phyloP scores from a whole-genome alignment of 1,140 invertebrate genomes.

The Drosophila simulans region DNA sequence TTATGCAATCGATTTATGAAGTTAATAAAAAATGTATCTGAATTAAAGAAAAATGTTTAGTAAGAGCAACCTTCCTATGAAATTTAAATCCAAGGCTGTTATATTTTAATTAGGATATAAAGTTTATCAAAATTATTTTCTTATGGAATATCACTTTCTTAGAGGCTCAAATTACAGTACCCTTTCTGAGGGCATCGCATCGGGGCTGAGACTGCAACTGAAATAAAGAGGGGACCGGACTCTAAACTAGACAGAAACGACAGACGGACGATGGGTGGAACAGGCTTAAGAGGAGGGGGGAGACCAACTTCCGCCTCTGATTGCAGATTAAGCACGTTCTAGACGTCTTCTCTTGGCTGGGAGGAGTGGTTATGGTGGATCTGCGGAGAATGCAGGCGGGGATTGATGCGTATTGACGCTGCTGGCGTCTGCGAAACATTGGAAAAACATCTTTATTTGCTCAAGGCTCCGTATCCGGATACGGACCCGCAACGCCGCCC shows the following conservation, averaged over 20 bases:
- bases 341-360: slow-evolving; percentile 42
- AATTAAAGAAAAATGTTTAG: too few species aligned
- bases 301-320: slow-evolving; percentile 75
- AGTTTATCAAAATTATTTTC: too few species aligned
- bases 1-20: too few species aligned
- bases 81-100: too few species aligned
- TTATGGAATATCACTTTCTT: too few species aligned
- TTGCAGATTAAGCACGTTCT: slow-evolving; percentile 82
- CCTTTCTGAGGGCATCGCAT: slow-evolving; percentile 7
- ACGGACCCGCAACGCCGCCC: slow-evolving; percentile 28
- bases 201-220: slow-evolving; percentile 21
- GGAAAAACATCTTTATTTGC: slow-evolving; percentile 74
- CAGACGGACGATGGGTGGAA: slow-evolving; percentile 9
- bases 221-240: slow-evolving; percentile 25
- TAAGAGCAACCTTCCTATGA: too few species aligned
- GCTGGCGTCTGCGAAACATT: slow-evolving; percentile 64
- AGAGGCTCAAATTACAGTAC: too few species aligned
- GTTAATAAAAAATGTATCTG: too few species aligned
- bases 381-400: slow-evolving; percentile 8
- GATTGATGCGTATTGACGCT: slow-evolving; percentile 80
- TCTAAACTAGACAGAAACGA: slow-evolving; percentile 52
- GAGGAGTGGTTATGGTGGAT: slow-evolving; percentile 6
- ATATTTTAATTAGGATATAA: too few species aligned
- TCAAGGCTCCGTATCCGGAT: slow-evolving; percentile 70
- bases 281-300: slow-evolving; percentile 10